Conservation (phyloP, 1,140 invertebrate species). For the Polypedilum pembai region DNA sequence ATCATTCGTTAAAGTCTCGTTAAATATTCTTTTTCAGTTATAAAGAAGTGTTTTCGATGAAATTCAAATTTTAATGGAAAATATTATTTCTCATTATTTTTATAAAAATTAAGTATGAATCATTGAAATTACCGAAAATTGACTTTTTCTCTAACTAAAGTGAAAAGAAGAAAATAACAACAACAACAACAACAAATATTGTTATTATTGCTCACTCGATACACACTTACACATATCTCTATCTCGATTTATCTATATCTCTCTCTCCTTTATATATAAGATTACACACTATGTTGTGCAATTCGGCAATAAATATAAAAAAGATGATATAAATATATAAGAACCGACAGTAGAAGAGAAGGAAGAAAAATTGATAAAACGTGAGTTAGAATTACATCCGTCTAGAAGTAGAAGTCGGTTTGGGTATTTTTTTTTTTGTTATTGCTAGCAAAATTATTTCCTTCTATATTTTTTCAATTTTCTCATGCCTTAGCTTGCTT, state of each 20-base stretch:
- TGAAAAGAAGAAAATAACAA: not conserved
- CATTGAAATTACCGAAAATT: too few relatives aligned
- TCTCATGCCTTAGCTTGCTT: not conserved
- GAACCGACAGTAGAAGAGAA: not conserved
- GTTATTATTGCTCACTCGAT: slow-evolving; percentile 19
- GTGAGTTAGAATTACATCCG: slow-evolving; percentile 19
- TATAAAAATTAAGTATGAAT: too few relatives aligned
- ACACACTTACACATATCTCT: not conserved
- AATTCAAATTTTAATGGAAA: too few relatives aligned
- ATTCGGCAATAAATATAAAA: slow-evolving; percentile 27
- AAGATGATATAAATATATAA: slow-evolving; percentile 27
- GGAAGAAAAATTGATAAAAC: slow-evolving; percentile 25
- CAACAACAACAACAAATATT: not conserved
- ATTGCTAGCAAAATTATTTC: not conserved
- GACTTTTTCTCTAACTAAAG: not conserved
- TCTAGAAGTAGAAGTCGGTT: not conserved
- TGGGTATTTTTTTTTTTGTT: not conserved
- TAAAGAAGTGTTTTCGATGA: too few relatives aligned
- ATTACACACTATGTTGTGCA: slow-evolving; percentile 23
- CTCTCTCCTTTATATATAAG: not conserved
- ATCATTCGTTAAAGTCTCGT: too few relatives aligned
- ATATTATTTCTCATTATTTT: too few relatives aligned
- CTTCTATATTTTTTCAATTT: slow-evolving; percentile 1
- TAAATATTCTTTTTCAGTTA: too few relatives aligned
- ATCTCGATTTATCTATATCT: not conserved